These are phyloP conservation scores for Phragmatobia fuliginosa DNA, from an alignment of 2,888 invertebrate species.

Conservation along the genomic window DNA sequence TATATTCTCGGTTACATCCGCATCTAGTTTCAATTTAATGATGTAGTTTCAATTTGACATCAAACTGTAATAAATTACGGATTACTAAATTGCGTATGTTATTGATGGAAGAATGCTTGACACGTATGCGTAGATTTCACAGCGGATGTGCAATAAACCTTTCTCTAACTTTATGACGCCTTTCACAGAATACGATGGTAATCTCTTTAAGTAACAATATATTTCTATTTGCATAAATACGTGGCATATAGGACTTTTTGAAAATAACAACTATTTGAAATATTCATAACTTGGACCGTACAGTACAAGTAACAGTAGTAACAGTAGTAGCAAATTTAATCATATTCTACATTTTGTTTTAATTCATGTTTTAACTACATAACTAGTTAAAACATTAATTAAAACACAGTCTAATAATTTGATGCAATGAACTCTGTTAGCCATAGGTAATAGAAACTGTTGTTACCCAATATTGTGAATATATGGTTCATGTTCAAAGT, in stretches of 20 bases:
- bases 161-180: slow-evolving; percentile 8
- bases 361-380: too few relatives aligned
- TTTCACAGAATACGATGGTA: not conserved
- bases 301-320: not conserved
- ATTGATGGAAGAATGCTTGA: not conserved
- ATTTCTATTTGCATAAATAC: not conserved
- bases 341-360: too few relatives aligned
- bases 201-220: not conserved
- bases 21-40: not conserved
- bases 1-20: not conserved
- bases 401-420: too few relatives aligned
- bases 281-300: not conserved
- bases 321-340: too few relatives aligned
- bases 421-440: too few relatives aligned
- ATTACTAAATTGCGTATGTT: slow-evolving; percentile 3
- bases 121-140: not conserved
- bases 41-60: not conserved
- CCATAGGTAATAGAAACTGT: not conserved
- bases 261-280: not conserved
- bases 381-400: too few relatives aligned
- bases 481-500: not conserved
- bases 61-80: not conserved
- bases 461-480: not conserved
- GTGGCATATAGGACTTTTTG: not conserved
- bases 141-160: slow-evolving; percentile 7